Percentiles rank a stretch among this genome's conserved stretches.
Conservation (phyloP, 2,797 vertebrate species). For the Lepilemur septentrionalis region DNA sequence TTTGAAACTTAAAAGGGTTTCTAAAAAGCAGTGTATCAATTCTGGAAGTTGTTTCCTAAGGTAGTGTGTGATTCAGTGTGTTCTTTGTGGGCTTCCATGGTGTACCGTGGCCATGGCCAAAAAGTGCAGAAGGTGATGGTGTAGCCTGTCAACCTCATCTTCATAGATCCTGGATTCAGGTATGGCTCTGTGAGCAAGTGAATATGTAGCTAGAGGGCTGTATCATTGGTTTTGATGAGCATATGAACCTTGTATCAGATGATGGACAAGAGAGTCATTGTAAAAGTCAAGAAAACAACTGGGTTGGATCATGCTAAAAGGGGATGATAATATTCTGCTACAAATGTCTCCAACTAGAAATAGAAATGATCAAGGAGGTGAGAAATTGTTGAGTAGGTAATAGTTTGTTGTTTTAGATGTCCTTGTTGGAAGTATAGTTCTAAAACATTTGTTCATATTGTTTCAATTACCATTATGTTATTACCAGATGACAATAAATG, state of each 20-base stretch:
- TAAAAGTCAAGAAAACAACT: neutral
- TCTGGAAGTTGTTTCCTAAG: neutral
- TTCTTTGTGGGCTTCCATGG: conserved; percentile 82
- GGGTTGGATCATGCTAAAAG: conserved; percentile 85
- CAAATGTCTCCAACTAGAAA: conserved; percentile 83
- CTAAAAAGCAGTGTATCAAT: neutral
- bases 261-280: neutral
- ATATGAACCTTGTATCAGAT: neutral
- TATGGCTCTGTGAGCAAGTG: neutral
- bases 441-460: conserved; percentile 22
- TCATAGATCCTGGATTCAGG: neutral
- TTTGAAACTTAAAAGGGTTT: neutral
- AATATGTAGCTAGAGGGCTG: neutral
- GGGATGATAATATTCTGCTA: conserved; percentile 86
- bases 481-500: conserved; percentile 46
- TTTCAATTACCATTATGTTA: neutral
- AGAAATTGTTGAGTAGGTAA: neutral
- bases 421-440: neutral
- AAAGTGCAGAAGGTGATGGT: conserved; percentile 96
- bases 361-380: conserved; percentile 53
- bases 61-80: neutral
- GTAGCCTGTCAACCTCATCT: conserved; percentile 85
- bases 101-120: conserved; percentile 92
- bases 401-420: neutral
- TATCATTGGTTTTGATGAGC: neutral